Percentiles rank a stretch among this genome's conserved stretches.
Conservation (phyloP, 1,140 invertebrate genomes). For the Zelostemma sp. region DNA sequence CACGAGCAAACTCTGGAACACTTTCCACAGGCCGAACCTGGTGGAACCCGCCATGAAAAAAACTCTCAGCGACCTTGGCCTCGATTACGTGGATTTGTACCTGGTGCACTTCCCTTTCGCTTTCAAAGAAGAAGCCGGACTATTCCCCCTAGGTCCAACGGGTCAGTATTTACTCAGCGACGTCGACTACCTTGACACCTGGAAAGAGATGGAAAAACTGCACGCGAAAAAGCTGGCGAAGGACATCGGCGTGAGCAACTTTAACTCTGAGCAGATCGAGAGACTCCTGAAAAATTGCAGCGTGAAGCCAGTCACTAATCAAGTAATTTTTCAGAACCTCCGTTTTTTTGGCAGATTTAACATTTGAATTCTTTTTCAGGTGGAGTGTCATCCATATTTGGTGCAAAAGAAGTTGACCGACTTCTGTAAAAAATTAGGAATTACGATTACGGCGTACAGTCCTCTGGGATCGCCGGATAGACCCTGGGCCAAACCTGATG, state of each 20-base stretch:
- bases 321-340: too few species aligned
- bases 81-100: slow-evolving; percentile 83
- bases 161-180: slow-evolving; percentile 63
- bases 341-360: too few species aligned
- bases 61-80: slow-evolving; percentile 75
- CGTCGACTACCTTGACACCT: slow-evolving; percentile 78
- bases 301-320: slow-evolving; percentile 84
- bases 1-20: slow-evolving; percentile 74
- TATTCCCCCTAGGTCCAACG: slow-evolving; percentile 66
- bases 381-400: slow-evolving; percentile 82
- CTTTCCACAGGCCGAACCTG: slow-evolving; percentile 65
- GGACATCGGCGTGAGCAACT: slow-evolving; percentile 91
- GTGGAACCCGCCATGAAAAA: slow-evolving; percentile 71
- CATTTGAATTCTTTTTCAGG: slow-evolving; percentile 70
- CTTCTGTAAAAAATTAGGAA: slow-evolving; percentile 74
- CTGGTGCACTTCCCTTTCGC: slow-evolving; percentile 85
- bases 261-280: slow-evolving; percentile 84
- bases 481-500: slow-evolving; percentile 79
- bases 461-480: slow-evolving; percentile 76
- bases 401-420: slow-evolving; percentile 76
- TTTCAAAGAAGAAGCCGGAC: slow-evolving; percentile 68
- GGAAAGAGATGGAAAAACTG: slow-evolving; percentile 82
- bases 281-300: slow-evolving; percentile 75
- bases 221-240: slow-evolving; percentile 77
- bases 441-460: slow-evolving; percentile 79